Evolutionary conservation across 2,888 invertebrate genomes (phyloP).

Genomic region (Strigamia maritima): DNA sequence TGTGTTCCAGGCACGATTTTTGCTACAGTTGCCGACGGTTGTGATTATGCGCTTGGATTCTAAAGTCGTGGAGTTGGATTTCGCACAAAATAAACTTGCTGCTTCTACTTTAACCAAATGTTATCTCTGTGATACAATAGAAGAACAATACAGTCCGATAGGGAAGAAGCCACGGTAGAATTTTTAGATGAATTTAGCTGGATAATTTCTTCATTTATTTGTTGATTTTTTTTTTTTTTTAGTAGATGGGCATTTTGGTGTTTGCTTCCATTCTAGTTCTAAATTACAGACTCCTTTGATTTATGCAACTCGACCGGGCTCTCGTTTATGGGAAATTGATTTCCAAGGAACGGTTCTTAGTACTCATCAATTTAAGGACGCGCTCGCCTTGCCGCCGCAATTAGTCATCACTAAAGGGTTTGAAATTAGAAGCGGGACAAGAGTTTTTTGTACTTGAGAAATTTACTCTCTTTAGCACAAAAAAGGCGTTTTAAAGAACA

Average conservation of each 20-base stretch:
- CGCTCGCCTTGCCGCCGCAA: slow-evolving; percentile 35
- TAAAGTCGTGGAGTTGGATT: slow-evolving; percentile 39
- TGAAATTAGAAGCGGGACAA: neutral
- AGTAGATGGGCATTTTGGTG: slow-evolving; percentile 39
- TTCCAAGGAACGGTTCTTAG: slow-evolving; percentile 41
- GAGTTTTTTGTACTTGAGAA: no score
- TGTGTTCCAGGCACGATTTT: slow-evolving; percentile 35
- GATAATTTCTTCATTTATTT: no score
- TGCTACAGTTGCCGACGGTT: slow-evolving; percentile 38
- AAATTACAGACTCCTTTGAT: slow-evolving; percentile 37
- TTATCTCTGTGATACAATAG: slow-evolving; percentile 39
- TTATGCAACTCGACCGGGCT: slow-evolving; percentile 41
- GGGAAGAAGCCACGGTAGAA: slow-evolving; percentile 41
- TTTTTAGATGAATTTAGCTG: neutral
- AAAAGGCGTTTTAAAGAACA: no score
- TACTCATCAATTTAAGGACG: slow-evolving; percentile 42
- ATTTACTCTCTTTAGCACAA: no score
- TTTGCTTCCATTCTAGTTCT: slow-evolving; percentile 28
- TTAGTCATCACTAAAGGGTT: slow-evolving; percentile 11
- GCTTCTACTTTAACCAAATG: slow-evolving; percentile 39
- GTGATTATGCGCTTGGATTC: slow-evolving; percentile 40
- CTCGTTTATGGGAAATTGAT: slow-evolving; percentile 41
- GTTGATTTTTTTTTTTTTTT: neutral
- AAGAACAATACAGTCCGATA: slow-evolving; percentile 42
- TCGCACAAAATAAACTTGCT: slow-evolving; percentile 38